Conservation (phyloP, 1,140 invertebrate species). For the Bombus ignitus region DNA sequence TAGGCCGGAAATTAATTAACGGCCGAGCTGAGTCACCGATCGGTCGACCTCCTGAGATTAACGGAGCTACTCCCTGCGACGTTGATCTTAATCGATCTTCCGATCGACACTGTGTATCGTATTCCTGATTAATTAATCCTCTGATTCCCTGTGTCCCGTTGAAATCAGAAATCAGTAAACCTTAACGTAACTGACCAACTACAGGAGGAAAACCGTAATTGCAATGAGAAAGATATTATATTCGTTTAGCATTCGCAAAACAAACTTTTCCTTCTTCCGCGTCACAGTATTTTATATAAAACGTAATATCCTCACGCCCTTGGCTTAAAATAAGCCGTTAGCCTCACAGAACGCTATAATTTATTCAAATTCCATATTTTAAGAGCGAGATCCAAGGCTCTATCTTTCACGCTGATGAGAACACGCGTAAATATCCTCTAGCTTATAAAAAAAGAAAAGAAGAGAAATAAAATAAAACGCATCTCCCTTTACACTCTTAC, state of each 20-base stretch:
- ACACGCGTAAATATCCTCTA: neutral
- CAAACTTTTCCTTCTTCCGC: too few species aligned
- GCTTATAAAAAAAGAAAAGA: neutral
- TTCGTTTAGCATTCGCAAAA: too few species aligned
- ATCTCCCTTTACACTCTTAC: too few species aligned
- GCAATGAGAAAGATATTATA: too few species aligned
- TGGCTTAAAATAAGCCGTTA: neutral
- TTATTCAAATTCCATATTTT: neutral
- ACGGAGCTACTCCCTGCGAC: conserved; percentile 14
- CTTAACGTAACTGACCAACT: neutral
- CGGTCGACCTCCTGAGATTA: conserved; percentile 30
- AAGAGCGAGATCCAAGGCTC: neutral
- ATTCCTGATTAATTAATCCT: conserved; percentile 43
- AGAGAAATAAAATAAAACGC: neutral
- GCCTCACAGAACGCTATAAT: neutral
- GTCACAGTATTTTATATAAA: too few species aligned
- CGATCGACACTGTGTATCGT: conserved; percentile 34
- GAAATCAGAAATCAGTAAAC: neutral
- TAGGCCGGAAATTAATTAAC: conserved; percentile 57
- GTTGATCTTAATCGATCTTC: conserved; percentile 49
- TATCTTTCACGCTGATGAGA: neutral
- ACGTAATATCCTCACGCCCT: neutral
- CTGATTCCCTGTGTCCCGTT: neutral
- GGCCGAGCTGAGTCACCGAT: conserved; percentile 22
- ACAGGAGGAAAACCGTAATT: too few species aligned